Evolutionary conservation across 2,797 vertebrate genomes (phyloP).

Genomic region (Smutsia temminckii): DNA sequence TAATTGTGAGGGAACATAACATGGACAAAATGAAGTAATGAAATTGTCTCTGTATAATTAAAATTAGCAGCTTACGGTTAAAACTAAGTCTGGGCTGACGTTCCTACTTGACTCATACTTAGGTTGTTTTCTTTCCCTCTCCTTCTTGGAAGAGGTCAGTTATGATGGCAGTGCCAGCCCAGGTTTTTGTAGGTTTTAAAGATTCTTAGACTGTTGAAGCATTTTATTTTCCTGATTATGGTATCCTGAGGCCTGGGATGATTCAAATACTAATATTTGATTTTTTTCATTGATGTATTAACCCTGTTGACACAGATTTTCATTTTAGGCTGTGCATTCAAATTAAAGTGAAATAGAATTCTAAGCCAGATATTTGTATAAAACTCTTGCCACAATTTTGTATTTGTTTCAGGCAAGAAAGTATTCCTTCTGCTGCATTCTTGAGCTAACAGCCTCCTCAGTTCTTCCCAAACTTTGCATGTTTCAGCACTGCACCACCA

Average conservation of each 20-base stretch:
- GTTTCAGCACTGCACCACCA: not conserved
- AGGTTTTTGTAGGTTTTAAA: conserved; percentile 64
- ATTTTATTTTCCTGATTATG: conserved; percentile 18
- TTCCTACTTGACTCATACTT: not conserved
- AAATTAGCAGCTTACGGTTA: conserved; percentile 36
- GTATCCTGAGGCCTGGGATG: not conserved
- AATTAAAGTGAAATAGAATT: conserved; percentile 50
- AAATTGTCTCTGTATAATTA: conserved; percentile 44
- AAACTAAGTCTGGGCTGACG: not conserved
- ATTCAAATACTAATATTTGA: not conserved
- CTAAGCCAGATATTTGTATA: conserved; percentile 34
- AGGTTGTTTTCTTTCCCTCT: not conserved
- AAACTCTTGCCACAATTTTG: conserved; percentile 36
- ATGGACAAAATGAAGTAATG: conserved; percentile 41
- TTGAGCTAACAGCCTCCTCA: not conserved
- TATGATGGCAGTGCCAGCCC: not conserved
- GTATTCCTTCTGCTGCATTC: not conserved
- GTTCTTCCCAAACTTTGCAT: not conserved
- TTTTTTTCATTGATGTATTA: conserved; percentile 53
- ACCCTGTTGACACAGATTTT: conserved; percentile 12
- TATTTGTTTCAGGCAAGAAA: conserved; percentile 48
- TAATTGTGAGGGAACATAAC: conserved; percentile 36
- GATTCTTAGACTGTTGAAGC: conserved; percentile 11
- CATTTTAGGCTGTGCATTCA: conserved; percentile 53
- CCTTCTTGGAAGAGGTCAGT: conserved; percentile 3